Percentiles rank a stretch among this genome's conserved stretches.
phyloP scores from a whole-genome alignment of 2,113 vertebrate genomes.

The Indicator indicator region DNA sequence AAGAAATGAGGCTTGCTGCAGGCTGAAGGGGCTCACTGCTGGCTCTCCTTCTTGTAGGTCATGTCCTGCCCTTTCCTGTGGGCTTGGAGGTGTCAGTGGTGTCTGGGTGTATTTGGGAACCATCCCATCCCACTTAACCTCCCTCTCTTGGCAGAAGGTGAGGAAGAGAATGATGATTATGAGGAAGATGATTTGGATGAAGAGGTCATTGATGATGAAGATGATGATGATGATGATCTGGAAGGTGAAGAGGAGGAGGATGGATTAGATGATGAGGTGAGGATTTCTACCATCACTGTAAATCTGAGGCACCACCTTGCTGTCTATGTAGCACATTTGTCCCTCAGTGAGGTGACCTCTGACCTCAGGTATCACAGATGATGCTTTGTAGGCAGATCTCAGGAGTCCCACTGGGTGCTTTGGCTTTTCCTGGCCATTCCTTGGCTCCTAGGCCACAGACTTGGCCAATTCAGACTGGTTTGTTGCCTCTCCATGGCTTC shows the following conservation, averaged over 20 bases:
- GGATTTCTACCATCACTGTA: background rate
- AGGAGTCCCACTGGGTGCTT: accelerated
- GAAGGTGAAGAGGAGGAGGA: slow-evolving; percentile 75
- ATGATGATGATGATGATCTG: slow-evolving; percentile 82
- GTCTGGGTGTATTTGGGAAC: background rate
- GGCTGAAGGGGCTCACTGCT: background rate
- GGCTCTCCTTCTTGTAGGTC: background rate
- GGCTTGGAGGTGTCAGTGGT: background rate
- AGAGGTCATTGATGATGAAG: slow-evolving; percentile 80
- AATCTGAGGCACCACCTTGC: no score
- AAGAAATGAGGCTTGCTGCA: background rate
- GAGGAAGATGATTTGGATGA: slow-evolving; percentile 75
- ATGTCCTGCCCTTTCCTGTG: background rate
- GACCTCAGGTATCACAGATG: background rate
- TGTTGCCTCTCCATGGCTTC: background rate
- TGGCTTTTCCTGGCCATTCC: background rate
- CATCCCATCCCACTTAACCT: accelerated
- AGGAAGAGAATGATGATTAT: slow-evolving; percentile 69
- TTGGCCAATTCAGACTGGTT: background rate
- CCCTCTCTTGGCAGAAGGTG: slow-evolving; percentile 35
- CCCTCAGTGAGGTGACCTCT: background rate
- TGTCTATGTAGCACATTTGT: accelerated
- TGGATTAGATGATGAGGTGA: slow-evolving; percentile 76
- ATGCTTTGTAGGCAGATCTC: background rate
- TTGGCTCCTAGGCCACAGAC: accelerated